phyloP scores from a whole-genome alignment of 37 sponge, comb jelly and placozoan genomes.

The Eunapius fragilis region DNA sequence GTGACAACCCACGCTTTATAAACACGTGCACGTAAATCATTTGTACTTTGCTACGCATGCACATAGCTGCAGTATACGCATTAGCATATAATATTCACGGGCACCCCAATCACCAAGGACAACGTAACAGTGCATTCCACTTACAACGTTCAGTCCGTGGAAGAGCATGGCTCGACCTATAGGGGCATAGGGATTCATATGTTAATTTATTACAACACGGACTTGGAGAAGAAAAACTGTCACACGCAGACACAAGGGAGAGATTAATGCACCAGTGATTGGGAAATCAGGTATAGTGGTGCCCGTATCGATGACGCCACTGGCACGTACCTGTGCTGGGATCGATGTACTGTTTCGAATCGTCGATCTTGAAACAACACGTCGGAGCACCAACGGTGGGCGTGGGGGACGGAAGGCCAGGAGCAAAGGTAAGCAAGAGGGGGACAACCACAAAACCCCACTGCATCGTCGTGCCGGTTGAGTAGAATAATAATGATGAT shows the following conservation, averaged over 20 bases:
- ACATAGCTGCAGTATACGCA: too few relatives aligned
- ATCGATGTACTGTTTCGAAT: background rate
- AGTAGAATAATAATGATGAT: too few relatives aligned
- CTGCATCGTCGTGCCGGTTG: background rate
- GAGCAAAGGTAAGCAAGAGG: background rate
- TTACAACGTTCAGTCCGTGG: conserved; percentile 76
- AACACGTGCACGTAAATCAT: background rate
- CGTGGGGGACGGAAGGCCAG: background rate
- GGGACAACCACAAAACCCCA: background rate
- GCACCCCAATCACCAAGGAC: background rate
- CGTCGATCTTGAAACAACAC: background rate
- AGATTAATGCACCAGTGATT: too few relatives aligned
- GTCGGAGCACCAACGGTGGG: background rate
- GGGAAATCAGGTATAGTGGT: too few relatives aligned
- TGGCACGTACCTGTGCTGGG: background rate
- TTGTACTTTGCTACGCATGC: too few relatives aligned
- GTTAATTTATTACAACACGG: too few relatives aligned
- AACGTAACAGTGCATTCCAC: background rate
- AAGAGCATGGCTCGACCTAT: conserved; percentile 64
- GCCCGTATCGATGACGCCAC: too few relatives aligned
- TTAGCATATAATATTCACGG: background rate
- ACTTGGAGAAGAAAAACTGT: too few relatives aligned
- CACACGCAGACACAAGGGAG: too few relatives aligned
- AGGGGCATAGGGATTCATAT: background rate
- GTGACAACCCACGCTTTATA: too few relatives aligned